Evolutionary conservation across 2,113 vertebrate genomes (phyloP).

Genomic region (Tapirus terrestris): DNA sequence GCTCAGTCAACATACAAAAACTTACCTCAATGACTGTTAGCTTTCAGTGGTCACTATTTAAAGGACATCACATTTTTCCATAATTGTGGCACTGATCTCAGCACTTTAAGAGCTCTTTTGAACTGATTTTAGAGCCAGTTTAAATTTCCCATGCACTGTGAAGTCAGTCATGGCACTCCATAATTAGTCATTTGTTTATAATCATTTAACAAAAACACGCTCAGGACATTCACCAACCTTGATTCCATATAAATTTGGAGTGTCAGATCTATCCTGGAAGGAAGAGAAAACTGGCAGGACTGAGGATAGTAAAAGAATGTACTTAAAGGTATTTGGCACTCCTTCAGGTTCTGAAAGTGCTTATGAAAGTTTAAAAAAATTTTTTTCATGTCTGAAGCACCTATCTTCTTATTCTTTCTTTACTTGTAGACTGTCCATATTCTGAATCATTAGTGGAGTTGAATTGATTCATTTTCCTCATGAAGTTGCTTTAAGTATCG

Average conservation of each 20-base stretch:
- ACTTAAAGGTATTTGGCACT: not conserved
- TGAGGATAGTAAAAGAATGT: not conserved
- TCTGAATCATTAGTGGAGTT: not conserved
- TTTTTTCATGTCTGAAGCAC: not conserved
- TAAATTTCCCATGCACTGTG: not conserved
- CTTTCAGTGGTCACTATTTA: not conserved
- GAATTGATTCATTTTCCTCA: not conserved
- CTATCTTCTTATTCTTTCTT: not conserved
- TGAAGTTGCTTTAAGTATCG: not conserved
- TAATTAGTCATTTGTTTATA: slow-evolving; percentile 4
- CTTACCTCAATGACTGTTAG: not conserved
- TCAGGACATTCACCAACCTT: not conserved
- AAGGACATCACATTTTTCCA: not conserved
- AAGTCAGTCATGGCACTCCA: not conserved
- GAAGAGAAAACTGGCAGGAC: slow-evolving; percentile 3
- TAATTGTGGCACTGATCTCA: not conserved
- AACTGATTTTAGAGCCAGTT: not conserved
- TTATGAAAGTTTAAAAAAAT: not conserved
- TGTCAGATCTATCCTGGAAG: not conserved
- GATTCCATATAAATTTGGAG: not conserved
- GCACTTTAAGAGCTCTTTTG: not conserved
- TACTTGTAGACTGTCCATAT: not conserved
- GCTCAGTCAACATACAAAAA: not conserved
- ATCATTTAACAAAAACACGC: not conserved
- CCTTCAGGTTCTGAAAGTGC: not conserved